Evolutionary conservation across 2,888 invertebrate genomes (phyloP), one percentile per base, ranked within the genome.

Genomic region (Tetranychus piercei): DNA sequence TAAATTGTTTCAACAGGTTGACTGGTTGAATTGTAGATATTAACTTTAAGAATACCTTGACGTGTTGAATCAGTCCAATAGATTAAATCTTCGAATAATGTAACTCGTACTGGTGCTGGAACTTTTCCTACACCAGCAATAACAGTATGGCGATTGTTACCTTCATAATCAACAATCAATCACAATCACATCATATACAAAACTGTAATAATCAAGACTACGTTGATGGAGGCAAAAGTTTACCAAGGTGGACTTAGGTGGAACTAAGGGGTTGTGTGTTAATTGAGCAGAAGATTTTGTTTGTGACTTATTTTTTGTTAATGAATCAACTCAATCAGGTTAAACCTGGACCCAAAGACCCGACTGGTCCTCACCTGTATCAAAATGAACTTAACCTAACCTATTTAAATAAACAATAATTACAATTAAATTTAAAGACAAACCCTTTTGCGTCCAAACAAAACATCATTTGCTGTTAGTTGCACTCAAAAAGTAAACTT

Each of bases 161-260:
- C 95, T 74, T 92, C 88, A 82, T 97, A 99, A 82, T 95, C 92
- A 0, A 94, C 91, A 0, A 94, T 92, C 91, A 0, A 94, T 92
- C 81, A 96, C 95, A 78, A 99, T 93, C 81, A 95, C 93, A 83
- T 97, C 95, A 74, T 96, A 84, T 18, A 94, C 84, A 0, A 93
- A 91, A 82, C 99, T 97, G 80, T 95, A 94, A 95, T 96, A 97
- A 83, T 91, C 96, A 8, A 99, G 88, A 73, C 96, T 84, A 80
- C 90, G 88, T 90, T 88, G 43, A 93, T 89, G n/a, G 90, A 88
- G 82, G 97, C 96, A 0, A 94, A 88, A 0, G 94, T 88, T 11
- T 96, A 88, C 4, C 94, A 94, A 1, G 91, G 34, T 34, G 34
- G 34, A 88, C 4, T 94, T 94, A 1, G 91, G 34, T 34, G 34